Percentiles rank a stretch among this genome's conserved stretches.
Evolutionary conservation across 2,888 invertebrate species (phyloP).

Genomic region (Acanthacorydalis orientalis): DNA sequence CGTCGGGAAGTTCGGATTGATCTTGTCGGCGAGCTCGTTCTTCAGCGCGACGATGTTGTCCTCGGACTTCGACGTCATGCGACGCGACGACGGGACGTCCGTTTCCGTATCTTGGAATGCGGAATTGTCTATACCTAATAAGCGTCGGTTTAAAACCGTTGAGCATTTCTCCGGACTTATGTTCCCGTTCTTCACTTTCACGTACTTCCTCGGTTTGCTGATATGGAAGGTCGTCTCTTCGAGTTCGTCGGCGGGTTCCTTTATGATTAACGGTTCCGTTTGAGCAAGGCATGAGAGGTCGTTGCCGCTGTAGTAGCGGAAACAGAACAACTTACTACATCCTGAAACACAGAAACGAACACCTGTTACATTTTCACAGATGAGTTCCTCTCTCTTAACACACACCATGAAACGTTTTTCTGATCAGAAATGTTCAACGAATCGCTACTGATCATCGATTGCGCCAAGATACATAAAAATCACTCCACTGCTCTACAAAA

Average conservation of each 20-base stretch:
- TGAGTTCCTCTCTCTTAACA: too few species aligned
- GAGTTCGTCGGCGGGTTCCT: slow-evolving; percentile 35
- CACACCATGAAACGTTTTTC: too few species aligned
- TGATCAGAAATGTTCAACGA: too few species aligned
- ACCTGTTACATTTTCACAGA: too few species aligned
- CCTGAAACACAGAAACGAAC: slow-evolving; percentile 34
- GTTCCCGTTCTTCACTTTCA: slow-evolving; percentile 3
- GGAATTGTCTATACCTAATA: slow-evolving; percentile 22
- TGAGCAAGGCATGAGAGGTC: slow-evolving; percentile 46
- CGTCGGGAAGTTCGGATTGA: slow-evolving; percentile 10
- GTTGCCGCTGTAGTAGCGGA: slow-evolving; percentile 51
- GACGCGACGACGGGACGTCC: neutral
- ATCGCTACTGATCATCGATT: too few species aligned
- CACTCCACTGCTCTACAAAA: too few species aligned
- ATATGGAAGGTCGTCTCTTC: slow-evolving; percentile 34
- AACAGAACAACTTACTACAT: slow-evolving; percentile 49
- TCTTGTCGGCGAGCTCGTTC: neutral
- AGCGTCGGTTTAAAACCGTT: neutral
- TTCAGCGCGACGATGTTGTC: neutral
- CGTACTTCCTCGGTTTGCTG: slow-evolving; percentile 16
- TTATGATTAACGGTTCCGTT: slow-evolving; percentile 42
- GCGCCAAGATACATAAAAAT: too few species aligned
- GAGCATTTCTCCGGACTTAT: slow-evolving; percentile 3
- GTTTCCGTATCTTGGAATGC: slow-evolving; percentile 22
- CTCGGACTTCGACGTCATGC: neutral